A percentile compares a stretch with the other conserved stretches of the same genome.
Evolutionary conservation across 2,797 vertebrate genomes (phyloP).

Genomic region (Dipus sagitta): DNA sequence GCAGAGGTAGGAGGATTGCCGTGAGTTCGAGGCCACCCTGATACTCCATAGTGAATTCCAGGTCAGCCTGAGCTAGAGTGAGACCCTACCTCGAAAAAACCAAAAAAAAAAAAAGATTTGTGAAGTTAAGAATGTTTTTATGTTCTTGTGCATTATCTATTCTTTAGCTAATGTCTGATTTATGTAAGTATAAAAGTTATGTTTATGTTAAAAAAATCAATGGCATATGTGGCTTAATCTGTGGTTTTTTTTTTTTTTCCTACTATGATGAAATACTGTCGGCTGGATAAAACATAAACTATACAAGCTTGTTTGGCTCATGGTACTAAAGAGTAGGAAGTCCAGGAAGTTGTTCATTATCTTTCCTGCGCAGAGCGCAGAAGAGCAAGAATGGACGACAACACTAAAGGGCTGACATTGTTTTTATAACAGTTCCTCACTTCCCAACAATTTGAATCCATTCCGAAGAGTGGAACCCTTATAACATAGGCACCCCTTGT

Average conservation of each 20-base stretch:
- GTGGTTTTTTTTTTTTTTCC: neutral
- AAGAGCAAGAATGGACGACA: neutral
- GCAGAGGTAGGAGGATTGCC: too few relatives aligned
- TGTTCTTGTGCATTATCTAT: too few relatives aligned
- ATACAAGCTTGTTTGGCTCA: neutral
- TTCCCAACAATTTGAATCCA: neutral
- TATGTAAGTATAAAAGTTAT: too few relatives aligned
- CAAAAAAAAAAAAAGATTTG: too few relatives aligned
- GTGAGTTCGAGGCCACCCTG: too few relatives aligned
- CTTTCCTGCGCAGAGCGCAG: neutral
- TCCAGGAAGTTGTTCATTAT: neutral
- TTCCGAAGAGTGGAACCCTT: neutral
- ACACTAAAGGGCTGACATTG: neutral
- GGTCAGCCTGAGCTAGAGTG: too few relatives aligned
- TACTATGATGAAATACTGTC: neutral
- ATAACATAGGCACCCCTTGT: neutral
- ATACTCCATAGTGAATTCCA: too few relatives aligned
- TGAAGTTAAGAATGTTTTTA: too few relatives aligned
- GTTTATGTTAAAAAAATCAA: neutral
- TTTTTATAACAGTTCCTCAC: neutral
- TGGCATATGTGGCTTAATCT: neutral
- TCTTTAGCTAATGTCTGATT: too few relatives aligned
- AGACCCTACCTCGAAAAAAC: too few relatives aligned
- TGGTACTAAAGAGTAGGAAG: neutral
- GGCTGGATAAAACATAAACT: neutral